Conservation (phyloP, 2,113 vertebrate genomes). For the Brachypteracias leptosomus region DNA sequence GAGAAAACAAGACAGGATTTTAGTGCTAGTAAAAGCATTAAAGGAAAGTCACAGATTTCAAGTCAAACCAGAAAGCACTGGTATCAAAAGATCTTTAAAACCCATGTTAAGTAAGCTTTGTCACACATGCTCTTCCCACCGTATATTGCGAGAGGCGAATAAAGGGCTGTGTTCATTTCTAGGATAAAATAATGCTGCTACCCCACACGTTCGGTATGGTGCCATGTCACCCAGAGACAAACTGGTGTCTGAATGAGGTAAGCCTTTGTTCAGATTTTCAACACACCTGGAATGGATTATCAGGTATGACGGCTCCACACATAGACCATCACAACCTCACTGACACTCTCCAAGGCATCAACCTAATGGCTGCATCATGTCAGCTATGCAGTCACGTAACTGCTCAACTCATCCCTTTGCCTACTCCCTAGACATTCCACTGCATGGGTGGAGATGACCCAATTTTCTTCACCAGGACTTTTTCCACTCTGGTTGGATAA, state of each 20-base stretch:
- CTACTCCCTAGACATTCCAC: neutral
- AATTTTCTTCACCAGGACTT: neutral
- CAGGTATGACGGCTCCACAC: neutral
- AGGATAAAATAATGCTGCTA: neutral
- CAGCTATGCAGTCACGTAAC: neutral
- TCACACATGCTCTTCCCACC: neutral
- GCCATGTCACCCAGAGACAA: neutral
- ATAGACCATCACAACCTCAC: too few species aligned
- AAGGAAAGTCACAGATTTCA: neutral
- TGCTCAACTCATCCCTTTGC: neutral
- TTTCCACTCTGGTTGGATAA: neutral
- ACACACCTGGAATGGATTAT: neutral
- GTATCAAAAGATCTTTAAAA: neutral
- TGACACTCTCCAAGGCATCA: neutral
- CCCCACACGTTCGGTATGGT: rapidly evolving
- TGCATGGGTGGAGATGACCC: neutral
- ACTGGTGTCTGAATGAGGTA: neutral
- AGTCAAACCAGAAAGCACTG: neutral
- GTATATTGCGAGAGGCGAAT: neutral
- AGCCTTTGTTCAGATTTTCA: neutral
- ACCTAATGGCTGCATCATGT: neutral
- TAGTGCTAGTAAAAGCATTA: neutral
- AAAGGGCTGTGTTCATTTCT: neutral
- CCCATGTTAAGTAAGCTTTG: neutral
- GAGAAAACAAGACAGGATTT: slow-evolving; percentile 35